Percentiles rank a stretch among this genome's conserved stretches.
These are phyloP conservation scores for Plebejus melissa DNA, from an alignment of 2,888 invertebrate genomes.

Conservation along the genomic window DNA sequence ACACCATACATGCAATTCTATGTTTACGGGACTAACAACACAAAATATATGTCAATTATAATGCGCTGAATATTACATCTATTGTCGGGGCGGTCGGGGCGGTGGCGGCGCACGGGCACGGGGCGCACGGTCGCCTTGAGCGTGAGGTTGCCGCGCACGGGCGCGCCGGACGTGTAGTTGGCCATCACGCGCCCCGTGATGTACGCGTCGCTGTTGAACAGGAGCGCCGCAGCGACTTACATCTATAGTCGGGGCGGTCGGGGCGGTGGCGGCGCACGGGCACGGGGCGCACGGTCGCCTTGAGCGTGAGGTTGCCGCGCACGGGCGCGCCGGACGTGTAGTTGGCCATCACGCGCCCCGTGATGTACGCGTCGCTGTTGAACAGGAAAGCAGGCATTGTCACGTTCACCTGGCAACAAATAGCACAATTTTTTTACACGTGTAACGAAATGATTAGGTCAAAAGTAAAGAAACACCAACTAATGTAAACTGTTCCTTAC, in stretches of 20 bases:
- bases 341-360: constrained; percentile 95
- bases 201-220: constrained; percentile 91
- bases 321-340: constrained; percentile 97
- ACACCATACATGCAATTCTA: too few relatives aligned
- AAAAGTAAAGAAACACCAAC: too few relatives aligned
- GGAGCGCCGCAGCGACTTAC: too few relatives aligned
- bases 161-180: constrained; percentile 96
- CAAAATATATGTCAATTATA: too few relatives aligned
- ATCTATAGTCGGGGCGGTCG: constrained; percentile 73
- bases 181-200: constrained; percentile 94
- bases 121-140: constrained; percentile 88
- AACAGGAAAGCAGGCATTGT: constrained; percentile 97
- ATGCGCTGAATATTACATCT: too few relatives aligned
- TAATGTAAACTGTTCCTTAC: too few relatives aligned
- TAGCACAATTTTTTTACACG: background rate
- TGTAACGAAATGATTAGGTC: too few relatives aligned
- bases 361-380: constrained; percentile 89
- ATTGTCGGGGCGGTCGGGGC: constrained; percentile 73
- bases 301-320: constrained; percentile 91
- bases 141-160: constrained; percentile 93
- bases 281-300: constrained; percentile 86
- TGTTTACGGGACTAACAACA: too few relatives aligned
- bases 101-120: constrained; percentile 75
- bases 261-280: constrained; percentile 67
- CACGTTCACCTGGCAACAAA: constrained; percentile 85